phyloP scores from a whole-genome alignment of 2,797 vertebrate genomes.

The Acrossocheilus fasciatus region DNA sequence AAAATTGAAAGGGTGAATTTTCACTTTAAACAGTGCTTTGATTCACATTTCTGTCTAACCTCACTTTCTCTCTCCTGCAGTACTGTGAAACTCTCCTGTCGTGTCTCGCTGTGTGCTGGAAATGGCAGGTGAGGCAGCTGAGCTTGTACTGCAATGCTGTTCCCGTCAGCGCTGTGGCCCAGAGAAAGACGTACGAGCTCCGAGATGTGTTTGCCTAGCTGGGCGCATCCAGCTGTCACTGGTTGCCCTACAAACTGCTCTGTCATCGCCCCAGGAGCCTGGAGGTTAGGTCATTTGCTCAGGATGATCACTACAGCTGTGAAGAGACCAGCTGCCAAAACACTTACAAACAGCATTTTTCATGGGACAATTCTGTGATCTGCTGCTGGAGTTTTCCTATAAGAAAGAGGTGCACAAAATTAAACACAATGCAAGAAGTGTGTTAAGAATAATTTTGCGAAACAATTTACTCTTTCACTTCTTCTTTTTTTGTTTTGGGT shows the following conservation, averaged over 20 bases:
- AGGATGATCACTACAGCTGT: constrained; percentile 27
- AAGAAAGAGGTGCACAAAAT: not conserved
- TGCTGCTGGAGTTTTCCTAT: not conserved
- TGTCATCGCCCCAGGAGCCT: constrained; percentile 10
- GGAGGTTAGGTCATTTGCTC: constrained; percentile 46
- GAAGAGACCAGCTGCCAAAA: constrained; percentile 46
- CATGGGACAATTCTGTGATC: not conserved
- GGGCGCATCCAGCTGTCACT: constrained; percentile 44
- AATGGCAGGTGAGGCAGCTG: constrained; percentile 36
- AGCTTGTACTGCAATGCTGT: constrained; percentile 36
- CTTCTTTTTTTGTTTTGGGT: not conserved
- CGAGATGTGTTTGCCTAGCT: constrained; percentile 1
- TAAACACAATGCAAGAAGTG: not conserved
- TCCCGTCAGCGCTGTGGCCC: constrained; percentile 27
- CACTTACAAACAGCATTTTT: constrained; percentile 41
- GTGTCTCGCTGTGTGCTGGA: constrained; percentile 26
- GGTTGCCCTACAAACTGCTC: constrained; percentile 41
- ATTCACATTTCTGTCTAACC: not conserved
- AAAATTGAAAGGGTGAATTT: not conserved
- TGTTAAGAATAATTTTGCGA: not conserved
- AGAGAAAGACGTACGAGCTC: constrained; percentile 22
- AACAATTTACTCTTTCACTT: not conserved
- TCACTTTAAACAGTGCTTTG: not conserved
- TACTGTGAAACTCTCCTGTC: not conserved
- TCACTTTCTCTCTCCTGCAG: constrained; percentile 14